Percentiles rank a stretch among this genome's conserved stretches.
Conservation (phyloP, 2,113 vertebrate species). For the Macaca nemestrina region DNA sequence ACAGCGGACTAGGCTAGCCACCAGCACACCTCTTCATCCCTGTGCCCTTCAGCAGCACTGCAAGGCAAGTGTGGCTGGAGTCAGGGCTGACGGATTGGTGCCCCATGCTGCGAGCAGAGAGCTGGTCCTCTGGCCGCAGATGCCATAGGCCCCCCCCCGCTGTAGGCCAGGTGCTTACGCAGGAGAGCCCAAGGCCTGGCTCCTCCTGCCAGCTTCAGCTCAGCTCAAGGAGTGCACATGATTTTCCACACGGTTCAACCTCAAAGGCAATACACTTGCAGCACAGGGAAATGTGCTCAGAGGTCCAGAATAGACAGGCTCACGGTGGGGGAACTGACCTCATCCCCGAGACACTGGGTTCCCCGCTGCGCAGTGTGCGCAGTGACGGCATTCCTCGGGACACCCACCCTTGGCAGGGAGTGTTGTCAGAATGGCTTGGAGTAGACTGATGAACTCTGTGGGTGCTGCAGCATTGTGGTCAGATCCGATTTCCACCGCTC, state of each 20-base stretch:
- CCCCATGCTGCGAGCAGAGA: not conserved
- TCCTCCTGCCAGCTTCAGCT: slow-evolving; percentile 35
- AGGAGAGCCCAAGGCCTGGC: not conserved
- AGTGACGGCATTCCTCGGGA: not conserved
- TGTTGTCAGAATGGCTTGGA: not conserved
- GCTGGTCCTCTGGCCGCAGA: not conserved
- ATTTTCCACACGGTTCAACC: not conserved
- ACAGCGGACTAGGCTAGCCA: not conserved
- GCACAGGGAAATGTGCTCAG: slow-evolving; percentile 2
- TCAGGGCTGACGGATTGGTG: not conserved
- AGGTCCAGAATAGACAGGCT: not conserved
- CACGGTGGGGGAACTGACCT: not conserved
- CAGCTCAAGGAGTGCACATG: not conserved
- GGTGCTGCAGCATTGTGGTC: not conserved
- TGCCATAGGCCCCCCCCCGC: not conserved
- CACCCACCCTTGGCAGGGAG: not conserved
- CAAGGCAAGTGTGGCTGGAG: not conserved
- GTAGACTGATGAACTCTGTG: not conserved
- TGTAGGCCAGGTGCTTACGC: not conserved
- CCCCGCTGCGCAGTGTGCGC: not conserved
- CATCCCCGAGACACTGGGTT: not conserved
- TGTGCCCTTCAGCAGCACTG: not conserved
- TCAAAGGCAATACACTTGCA: not conserved
- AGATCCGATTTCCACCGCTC: slow-evolving; percentile 18
- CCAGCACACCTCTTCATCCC: no score